Conservation (phyloP, 2,797 vertebrate species). For the Enteromius radiatus region DNA sequence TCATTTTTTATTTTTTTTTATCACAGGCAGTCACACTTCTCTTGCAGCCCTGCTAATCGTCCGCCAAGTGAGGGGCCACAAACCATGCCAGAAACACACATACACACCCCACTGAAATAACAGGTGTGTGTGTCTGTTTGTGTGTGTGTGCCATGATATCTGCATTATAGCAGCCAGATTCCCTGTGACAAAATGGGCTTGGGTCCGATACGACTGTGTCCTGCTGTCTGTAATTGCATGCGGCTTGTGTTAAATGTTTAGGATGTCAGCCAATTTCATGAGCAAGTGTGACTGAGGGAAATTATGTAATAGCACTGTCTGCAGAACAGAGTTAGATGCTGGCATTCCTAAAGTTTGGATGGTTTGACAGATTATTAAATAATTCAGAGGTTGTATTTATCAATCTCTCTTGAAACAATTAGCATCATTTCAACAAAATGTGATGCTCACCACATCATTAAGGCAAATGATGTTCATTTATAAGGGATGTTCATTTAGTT, state of each 20-base stretch:
- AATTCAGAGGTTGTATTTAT: neutral
- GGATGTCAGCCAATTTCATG: slow-evolving; percentile 44
- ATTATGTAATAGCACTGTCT: slow-evolving; percentile 45
- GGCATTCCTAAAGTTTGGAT: slow-evolving; percentile 3
- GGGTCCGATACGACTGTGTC: slow-evolving; percentile 45
- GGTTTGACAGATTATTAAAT: slow-evolving; percentile 22
- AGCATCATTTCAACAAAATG: slow-evolving; percentile 4
- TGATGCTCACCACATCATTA: slow-evolving; percentile 9
- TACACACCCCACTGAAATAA: slow-evolving; percentile 27
- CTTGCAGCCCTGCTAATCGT: slow-evolving; percentile 51
- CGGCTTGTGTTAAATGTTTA: slow-evolving; percentile 48
- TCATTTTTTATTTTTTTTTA: slow-evolving; percentile 33
- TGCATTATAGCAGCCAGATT: slow-evolving; percentile 42
- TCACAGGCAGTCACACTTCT: slow-evolving; percentile 38
- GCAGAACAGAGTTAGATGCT: slow-evolving; percentile 3
- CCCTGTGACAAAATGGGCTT: slow-evolving; percentile 42
- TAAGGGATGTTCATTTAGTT: too few species aligned
- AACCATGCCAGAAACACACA: slow-evolving; percentile 25
- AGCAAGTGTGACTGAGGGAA: slow-evolving; percentile 47
- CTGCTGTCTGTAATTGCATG: slow-evolving; percentile 47
- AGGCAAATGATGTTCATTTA: neutral
- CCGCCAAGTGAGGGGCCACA: slow-evolving; percentile 4
- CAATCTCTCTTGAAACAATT: neutral
- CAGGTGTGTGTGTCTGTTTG: slow-evolving; percentile 48
- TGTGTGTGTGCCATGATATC: slow-evolving; percentile 29